Percentiles rank a stretch among this genome's conserved stretches.
phyloP scores from a whole-genome alignment of 1,140 invertebrate genomes.

The Diachasmimorpha longicaudata region DNA sequence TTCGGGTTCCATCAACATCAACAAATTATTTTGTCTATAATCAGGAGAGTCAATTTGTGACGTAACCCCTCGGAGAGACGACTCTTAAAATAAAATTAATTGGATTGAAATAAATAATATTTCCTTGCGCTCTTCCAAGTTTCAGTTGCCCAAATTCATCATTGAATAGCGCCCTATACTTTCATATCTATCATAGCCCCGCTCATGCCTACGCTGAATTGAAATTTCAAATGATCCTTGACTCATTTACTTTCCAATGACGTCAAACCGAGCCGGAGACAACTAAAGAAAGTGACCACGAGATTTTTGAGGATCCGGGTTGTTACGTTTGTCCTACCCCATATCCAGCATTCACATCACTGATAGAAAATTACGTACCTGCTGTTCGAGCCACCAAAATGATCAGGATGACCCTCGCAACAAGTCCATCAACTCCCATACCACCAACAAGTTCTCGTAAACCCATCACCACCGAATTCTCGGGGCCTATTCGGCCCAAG shows the following conservation, averaged over 20 bases:
- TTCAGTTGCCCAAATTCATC: not conserved
- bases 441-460: not conserved
- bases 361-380: not conserved
- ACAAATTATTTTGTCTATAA: too few relatives aligned
- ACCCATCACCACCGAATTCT: not conserved
- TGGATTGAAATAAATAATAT: too few relatives aligned
- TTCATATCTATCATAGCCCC: not conserved
- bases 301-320: not conserved
- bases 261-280: conserved; percentile 2
- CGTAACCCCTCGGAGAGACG: too few relatives aligned
- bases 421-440: not conserved
- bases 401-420: not conserved
- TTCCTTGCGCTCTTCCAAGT: too few relatives aligned
- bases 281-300: conserved; percentile 6
- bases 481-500: not conserved
- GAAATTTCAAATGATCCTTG: not conserved
- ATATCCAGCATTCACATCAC: not conserved
- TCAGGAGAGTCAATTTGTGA: too few relatives aligned
- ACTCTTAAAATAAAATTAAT: too few relatives aligned
- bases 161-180: not conserved
- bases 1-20: too few relatives aligned
- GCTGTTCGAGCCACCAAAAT: not conserved
- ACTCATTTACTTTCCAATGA: conserved; percentile 15
- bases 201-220: not conserved
- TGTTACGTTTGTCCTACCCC: too few relatives aligned